A percentile compares a stretch with the other conserved stretches of the same genome.
Evolutionary conservation across 1,140 invertebrate genomes (phyloP).

Genomic region (Drosophila nasuta): DNA sequence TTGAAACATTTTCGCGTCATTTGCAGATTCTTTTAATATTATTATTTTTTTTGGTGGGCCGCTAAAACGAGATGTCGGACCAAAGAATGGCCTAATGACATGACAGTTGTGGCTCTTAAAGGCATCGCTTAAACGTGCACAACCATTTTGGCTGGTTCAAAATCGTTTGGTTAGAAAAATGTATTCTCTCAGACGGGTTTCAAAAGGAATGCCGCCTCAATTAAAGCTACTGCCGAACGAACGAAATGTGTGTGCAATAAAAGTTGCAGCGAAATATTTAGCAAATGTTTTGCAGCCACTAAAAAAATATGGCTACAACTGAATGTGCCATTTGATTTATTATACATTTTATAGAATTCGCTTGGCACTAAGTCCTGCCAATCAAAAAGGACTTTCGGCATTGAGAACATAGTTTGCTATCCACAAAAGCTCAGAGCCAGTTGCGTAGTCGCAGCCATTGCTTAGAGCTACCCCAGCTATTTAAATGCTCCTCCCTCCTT

Average conservation of each 20-base stretch:
- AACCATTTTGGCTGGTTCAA: constrained; percentile 28
- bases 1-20: constrained; percentile 82
- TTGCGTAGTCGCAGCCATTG: neutral
- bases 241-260: constrained; percentile 7
- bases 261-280: constrained; percentile 1
- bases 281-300: neutral
- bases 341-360: neutral
- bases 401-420: too few species aligned
- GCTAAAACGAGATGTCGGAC: constrained; percentile 58
- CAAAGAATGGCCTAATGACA: constrained; percentile 56
- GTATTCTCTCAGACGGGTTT: constrained; percentile 9
- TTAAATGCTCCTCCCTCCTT: neutral
- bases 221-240: constrained; percentile 18
- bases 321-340: neutral
- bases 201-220: constrained; percentile 34
- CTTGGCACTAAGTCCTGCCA: neutral
- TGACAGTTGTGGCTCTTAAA: constrained; percentile 45
- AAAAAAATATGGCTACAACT: neutral
- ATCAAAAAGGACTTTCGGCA: constrained; percentile 17
- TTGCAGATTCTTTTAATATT: constrained; percentile 83
- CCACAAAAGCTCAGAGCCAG: constrained; percentile 11
- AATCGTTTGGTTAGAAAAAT: constrained; percentile 23
- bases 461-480: neutral
- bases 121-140: constrained; percentile 34
- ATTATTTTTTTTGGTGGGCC: constrained; percentile 52